These are phyloP conservation scores for Amphilophus citrinellus DNA, from an alignment of 2,113 vertebrate genomes.

Conservation along the genomic window DNA sequence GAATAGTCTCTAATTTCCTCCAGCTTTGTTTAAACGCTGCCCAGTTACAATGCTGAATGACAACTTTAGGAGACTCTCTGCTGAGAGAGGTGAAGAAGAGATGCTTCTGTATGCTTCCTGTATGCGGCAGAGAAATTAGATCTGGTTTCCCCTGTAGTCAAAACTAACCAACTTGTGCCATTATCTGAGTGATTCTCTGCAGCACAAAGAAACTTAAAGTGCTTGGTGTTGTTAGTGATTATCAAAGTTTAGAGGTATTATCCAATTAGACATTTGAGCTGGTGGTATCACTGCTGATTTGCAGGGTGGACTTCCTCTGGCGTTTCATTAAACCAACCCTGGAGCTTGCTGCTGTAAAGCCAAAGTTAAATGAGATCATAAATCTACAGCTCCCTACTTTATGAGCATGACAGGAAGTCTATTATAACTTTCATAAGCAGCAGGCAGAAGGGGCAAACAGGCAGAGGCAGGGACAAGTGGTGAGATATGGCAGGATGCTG, in stretches of 20 bases:
- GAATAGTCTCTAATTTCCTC: conserved; percentile 62
- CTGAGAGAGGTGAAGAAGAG: conserved; percentile 57
- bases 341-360: conserved; percentile 66
- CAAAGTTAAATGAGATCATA: conserved; percentile 80
- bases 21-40: conserved; percentile 36
- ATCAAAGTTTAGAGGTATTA: conserved; percentile 66
- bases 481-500: conserved; percentile 36
- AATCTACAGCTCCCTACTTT: conserved; percentile 78
- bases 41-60: conserved; percentile 44
- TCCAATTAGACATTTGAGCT: conserved; percentile 69
- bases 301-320: conserved; percentile 69
- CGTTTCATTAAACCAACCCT: conserved; percentile 76
- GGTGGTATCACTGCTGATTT: conserved; percentile 41
- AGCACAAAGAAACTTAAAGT: background rate
- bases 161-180: background rate
- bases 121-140: background rate
- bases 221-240: conserved; percentile 26
- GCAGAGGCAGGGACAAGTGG: conserved; percentile 18
- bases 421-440: conserved; percentile 81
- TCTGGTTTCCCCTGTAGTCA: background rate
- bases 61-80: conserved; percentile 43
- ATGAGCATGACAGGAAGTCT: conserved; percentile 80
- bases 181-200: background rate
- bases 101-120: background rate
- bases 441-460: conserved; percentile 43